Base-by-base conservation (phyloP, 2,113 vertebrate species). In the Cisticola juncidis region DNA sequence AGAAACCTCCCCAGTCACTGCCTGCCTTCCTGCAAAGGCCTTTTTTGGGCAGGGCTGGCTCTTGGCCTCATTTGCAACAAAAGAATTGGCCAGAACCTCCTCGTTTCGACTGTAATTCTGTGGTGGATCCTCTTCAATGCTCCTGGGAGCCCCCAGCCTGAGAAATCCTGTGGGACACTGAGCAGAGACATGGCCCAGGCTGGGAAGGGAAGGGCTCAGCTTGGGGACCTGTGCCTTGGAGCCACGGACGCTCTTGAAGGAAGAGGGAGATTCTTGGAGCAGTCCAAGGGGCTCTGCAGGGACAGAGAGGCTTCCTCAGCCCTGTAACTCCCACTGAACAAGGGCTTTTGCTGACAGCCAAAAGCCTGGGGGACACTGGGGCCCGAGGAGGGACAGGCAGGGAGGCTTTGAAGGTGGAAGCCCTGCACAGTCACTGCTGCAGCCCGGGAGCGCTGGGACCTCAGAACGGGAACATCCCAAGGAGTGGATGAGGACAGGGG, bases 21-120 rank as follows among this genome's bases (percentile, higher is more conserved):
- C 88, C 84, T 86, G 40, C 50, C 42, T 51, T 90, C 60, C 71
- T 90, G 92, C 74, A 73, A 68, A 45, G 50, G 35, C 92, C 88
- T 88, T 90, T 83, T 96, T 92, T 88, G 90, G 92, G 85, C 71
- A 94, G 48, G n/a, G 42, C 70, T 91, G 90, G 22, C 5, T 2
- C 76, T 57, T n/a, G 35, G 54, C 23, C 51, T 83, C 60, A 15
- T 86, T 22, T 64, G 68, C 76, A 50, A 40, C 2, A 15, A 28
- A 38, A 62, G 38, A 77, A 54, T 4, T 33, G 57, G 88, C 50
- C 84, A 66, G 54, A 62, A 58, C 29, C 33, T 33, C 0, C 1
- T 19, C 4, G 14, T 65, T 82, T 5, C 9, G 36, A 6, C 23
- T 33, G 36, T 6, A 0, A 2, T 78, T 48, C 29, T 26, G 26